Conservation (phyloP, 64 coral and sea anemone genomes). For the Pocillopora verrucosa region DNA sequence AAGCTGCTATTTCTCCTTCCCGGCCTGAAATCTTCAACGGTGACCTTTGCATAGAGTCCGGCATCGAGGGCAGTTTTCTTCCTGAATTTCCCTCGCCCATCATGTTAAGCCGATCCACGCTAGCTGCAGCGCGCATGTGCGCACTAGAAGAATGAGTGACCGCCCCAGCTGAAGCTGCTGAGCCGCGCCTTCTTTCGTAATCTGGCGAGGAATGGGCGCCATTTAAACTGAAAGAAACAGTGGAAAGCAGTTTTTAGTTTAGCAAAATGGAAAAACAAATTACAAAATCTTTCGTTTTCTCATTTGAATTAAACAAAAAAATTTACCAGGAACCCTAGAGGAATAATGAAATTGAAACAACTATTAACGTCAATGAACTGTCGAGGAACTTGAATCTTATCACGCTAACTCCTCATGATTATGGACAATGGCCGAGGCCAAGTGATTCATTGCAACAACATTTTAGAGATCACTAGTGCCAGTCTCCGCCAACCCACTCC, state of each 20-base stretch:
- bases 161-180: constrained; percentile 32
- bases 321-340: too few species aligned
- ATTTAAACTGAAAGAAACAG: constrained; percentile 67
- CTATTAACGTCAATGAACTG: too few species aligned
- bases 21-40: constrained; percentile 87
- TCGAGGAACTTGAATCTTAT: too few species aligned
- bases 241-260: background rate
- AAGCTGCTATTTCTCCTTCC: constrained; percentile 78
- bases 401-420: too few species aligned
- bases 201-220: constrained; percentile 53
- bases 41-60: constrained; percentile 64
- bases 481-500: too few species aligned
- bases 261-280: background rate
- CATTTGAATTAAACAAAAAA: background rate
- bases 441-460: too few species aligned
- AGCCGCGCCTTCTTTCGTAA: constrained; percentile 60
- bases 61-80: constrained; percentile 66
- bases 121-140: constrained; percentile 56
- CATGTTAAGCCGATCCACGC: constrained; percentile 79
- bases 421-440: too few species aligned
- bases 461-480: too few species aligned
- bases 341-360: too few species aligned
- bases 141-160: constrained; percentile 29
- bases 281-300: background rate
- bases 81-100: constrained; percentile 54